Base-by-base conservation (phyloP, 2,888 invertebrate genomes). In the Ctena decussata region DNA sequence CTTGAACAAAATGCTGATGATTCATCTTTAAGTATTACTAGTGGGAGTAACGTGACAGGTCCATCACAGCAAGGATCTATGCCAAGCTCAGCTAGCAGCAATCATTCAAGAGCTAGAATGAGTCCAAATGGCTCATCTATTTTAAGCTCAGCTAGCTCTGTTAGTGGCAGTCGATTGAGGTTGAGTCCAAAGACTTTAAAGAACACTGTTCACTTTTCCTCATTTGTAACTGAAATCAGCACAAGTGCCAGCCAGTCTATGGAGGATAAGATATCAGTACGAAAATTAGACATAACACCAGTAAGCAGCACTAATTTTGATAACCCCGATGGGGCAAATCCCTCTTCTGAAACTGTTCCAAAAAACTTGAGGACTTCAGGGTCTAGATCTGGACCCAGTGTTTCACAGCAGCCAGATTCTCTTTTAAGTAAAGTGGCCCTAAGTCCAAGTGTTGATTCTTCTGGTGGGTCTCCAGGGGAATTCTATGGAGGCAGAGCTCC, bases 201-300 rank as follows among this genome's bases (percentile, higher is more conserved):
- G 85, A 93, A 92, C 78, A 92, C 92, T 70, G 94, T 94, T 8
- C 93, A 94, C 77, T 94, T 94, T 87, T 90, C 93, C 2, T 92
- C 93, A 11, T 91, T 93, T 82, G 91, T 94, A 6, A 93, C 92
- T 73, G 93, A 94, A 81, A 92, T 93, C 21, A 93, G 92, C 79
- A 93, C 93, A 70, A 87, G 91, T 87, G 91, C 91, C 76, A 92
- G 93, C 90, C 86, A 91, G 85, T 92, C 92, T 78, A 85, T 92
- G 75, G 92, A 94, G 85, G 92, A 93, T 87, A 90, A 90, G 89
- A 91, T 92, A 81, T 89, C 90, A n/a, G 85, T 89, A 60, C 82
- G 91, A 57, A 89, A 91, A 71, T 70, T 91, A 72, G 89, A 92
- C 41, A 87, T 90, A 24, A 91, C 92, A 41, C 92, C 92, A 0